Percentiles rank a stretch among this genome's conserved stretches.
Evolutionary conservation across 1,140 invertebrate genomes (phyloP).

Genomic region (Dreissena polymorpha): DNA sequence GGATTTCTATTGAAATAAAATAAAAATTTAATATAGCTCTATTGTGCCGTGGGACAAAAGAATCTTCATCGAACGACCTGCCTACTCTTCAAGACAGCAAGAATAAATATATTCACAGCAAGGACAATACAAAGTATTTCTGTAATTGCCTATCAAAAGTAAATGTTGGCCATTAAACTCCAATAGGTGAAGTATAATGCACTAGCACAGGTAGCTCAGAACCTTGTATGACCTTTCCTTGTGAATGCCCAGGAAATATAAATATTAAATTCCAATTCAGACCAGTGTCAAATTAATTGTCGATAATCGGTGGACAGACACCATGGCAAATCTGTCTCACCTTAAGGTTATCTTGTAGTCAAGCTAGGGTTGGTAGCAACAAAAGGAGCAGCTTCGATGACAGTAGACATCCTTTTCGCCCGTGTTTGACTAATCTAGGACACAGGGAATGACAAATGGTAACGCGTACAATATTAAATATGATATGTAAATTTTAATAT

Average conservation of each 20-base stretch:
- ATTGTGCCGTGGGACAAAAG: conserved; percentile 27
- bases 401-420: no score
- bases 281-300: neutral
- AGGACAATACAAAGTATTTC: neutral
- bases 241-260: conserved; percentile 21
- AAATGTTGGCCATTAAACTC: neutral
- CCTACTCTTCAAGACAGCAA: conserved; percentile 13
- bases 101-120: conserved; percentile 35
- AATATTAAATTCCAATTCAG: conserved; percentile 19
- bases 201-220: neutral
- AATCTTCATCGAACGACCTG: neutral
- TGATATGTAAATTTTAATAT: no score
- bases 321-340: no score
- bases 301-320: neutral
- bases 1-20: conserved; percentile 21
- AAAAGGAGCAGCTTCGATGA: no score
- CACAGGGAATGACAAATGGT: no score
- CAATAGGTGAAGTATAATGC: neutral
- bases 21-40: conserved; percentile 40
- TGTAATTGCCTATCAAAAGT: neutral
- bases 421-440: no score
- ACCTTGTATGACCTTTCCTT: conserved; percentile 9
- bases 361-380: no score
- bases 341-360: no score
- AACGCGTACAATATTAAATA: no score